Conservation (phyloP, 2,113 vertebrate genomes). For the pig (Sus scrofa) region T2T-Sscrofa CM000812.6:137687001-137687500, state of each 20-base stretch:
- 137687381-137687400: too few species aligned
- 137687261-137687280: conserved; percentile 31
- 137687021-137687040: conserved; percentile 34
- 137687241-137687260: conserved; percentile 13
- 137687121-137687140: conserved; percentile 76
- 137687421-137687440: too few species aligned
- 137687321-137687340: too few species aligned
- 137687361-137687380: too few species aligned
- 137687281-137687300: conserved; percentile 41
- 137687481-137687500: too few species aligned
- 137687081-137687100: conserved; percentile 1
- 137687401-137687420: too few species aligned
- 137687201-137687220: conserved; percentile 31
- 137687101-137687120: conserved; percentile 74
- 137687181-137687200: background rate
- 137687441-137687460: too few species aligned
- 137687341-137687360: too few species aligned
- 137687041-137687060: conserved; percentile 65
- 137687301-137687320: background rate
- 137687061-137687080: conserved; percentile 41
- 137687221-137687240: conserved; percentile 32
- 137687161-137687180: background rate
- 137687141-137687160: conserved; percentile 36
- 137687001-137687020: conserved; percentile 70
- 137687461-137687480: too few species aligned